These are phyloP conservation scores for Drosophila fuyamai DNA, from an alignment of 1,140 invertebrate species.

Conservation along the genomic window DNA sequence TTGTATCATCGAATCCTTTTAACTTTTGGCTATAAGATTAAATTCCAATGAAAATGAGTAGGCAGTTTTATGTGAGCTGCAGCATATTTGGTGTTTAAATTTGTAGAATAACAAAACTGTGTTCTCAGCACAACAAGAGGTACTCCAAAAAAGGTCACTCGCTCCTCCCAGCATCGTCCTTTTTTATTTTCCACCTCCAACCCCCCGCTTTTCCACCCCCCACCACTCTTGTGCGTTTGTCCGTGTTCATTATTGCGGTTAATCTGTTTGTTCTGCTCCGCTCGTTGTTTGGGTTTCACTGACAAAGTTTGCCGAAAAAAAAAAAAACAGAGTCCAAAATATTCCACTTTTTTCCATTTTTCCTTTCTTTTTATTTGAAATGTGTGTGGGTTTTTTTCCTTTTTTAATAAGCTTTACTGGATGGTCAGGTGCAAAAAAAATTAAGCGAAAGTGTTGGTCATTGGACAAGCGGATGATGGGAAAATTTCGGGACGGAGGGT, in stretches of 20 bases:
- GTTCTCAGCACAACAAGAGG: neutral
- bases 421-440: slow-evolving; percentile 73
- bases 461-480: slow-evolving; percentile 6
- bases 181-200: neutral
- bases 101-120: neutral
- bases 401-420: slow-evolving; percentile 69
- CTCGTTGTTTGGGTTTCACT: slow-evolving; percentile 56
- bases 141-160: slow-evolving; percentile 5
- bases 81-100: neutral
- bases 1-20: no score
- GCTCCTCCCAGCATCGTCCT: neutral
- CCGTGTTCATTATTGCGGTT: slow-evolving; percentile 80
- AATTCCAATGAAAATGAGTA: neutral
- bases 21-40: neutral
- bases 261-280: slow-evolving; percentile 72
- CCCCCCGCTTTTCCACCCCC: slow-evolving; percentile 10
- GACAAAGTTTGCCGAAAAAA: slow-evolving; percentile 52
- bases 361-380: slow-evolving; percentile 32
- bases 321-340: slow-evolving; percentile 23
- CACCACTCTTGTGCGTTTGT: slow-evolving; percentile 46
- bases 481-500: neutral
- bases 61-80: neutral
- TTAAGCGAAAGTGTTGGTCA: slow-evolving; percentile 27
- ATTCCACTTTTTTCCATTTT: slow-evolving; percentile 23
- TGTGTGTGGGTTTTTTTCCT: slow-evolving; percentile 33